Evolutionary conservation across 2,797 vertebrate genomes (phyloP), one percentile per base, ranked within the genome.

Genomic region (Limosa lapponica): DNA sequence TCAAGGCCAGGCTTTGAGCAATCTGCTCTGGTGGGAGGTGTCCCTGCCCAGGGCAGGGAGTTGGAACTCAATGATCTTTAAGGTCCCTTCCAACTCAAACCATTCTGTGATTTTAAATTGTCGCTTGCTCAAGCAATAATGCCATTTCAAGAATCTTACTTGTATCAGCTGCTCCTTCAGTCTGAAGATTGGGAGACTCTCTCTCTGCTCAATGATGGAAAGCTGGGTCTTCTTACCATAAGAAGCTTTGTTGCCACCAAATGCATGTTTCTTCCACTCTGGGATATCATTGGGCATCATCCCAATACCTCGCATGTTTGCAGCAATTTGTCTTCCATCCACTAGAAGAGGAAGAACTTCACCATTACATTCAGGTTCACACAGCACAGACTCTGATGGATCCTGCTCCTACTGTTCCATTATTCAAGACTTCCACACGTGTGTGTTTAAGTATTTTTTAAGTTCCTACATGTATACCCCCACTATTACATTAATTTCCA

Each of bases 241-340:
- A 3, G 99, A 99, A 39, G 99, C 99, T 97, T 99, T 99, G 97
- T 99, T 99, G 82, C 99, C 99, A 49, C 99, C 99, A 92, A 99
- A 99, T 0, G 99, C 99, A 46, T 99, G 99, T 88, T 99, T 99
- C 98, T 99, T 99, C 99, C 99, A 99, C 97, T 99, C 99, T 0
- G 99, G 99, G 96, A 99, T 99, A 96, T 99, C 99, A 4, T 99
- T 99, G 77, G 99, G 99, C 99, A 99, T 99, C 99, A 99, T 99
- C 84, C 99, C 99, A 83, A 99, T 99, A 48, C 99, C 99, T 78
- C 99, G 97, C 99, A 99, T 99, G 97, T 99, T 99, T 84, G 99
- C 99, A 27, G 99, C 99, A 66, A 99, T 99, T 98, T 99, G 99
- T 90, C 99, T 98, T 36, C 99, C 99, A 52, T 99, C 99, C 83